Evolutionary conservation across 2,888 invertebrate species (phyloP), one percentile per base, ranked within the genome.

Genomic region (Chloroclystis v-ata): DNA sequence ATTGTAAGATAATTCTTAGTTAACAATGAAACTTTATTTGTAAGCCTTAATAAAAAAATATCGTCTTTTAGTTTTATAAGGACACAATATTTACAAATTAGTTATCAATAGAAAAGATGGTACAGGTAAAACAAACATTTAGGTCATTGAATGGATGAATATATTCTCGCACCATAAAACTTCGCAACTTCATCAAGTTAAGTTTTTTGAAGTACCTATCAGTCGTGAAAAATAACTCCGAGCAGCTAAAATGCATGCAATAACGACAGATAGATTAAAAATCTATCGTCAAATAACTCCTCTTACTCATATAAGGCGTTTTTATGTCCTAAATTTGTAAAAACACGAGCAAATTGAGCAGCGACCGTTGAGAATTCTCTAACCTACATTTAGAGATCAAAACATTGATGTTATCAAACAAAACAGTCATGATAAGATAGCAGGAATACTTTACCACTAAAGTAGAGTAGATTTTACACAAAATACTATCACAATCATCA

Each of bases 401-500:
- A 65, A 72, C 53, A 52, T 47, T 35, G 37, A 54, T 67, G 52
- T 67, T 68, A 69, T 72, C 75, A 71, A 66, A 69, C 63, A 65
- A 61, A 66, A 60, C 60, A 62, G 62, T 69, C 56, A 56, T 69
- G 75, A 78, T 78, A 76, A 85, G 82, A 84, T 84, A 82, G 66
- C 47, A 60, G 55, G 66, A 65, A 53, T 69, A 75, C 70, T 71
- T 82, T 86, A 87, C 86, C 86, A 84, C 78, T 74, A 77, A 73
- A 78, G 72, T 76, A 62, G 65, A 62, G 70, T 69, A 71, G 72
- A 77, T 80, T 78, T 76, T 74, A 65, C 68, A 70, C 72, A 69
- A 79, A 72, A 77, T 66, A 78, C 77, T 64, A 70, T 69, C 75
- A 76, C 73, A 81, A 81, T 77, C 82, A 83, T 78, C 77, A 82